Percentiles rank a stretch among this genome's conserved stretches.
Conservation (phyloP, 30 jellyfish, hydroid and myxozoan species). For the Catostylus mosaicus region DNA sequence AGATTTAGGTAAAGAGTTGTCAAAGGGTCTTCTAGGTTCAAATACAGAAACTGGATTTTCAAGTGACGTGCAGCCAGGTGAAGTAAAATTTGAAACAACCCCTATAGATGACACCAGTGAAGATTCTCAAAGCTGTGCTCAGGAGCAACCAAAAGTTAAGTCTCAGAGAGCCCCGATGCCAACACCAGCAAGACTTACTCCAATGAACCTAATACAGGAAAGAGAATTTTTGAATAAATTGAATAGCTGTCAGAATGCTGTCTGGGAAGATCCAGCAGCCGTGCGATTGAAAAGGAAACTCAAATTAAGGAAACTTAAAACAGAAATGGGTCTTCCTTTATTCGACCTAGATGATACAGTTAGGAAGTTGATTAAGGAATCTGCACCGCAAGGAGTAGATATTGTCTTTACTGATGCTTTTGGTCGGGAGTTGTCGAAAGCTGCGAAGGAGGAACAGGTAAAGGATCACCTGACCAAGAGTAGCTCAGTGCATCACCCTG, state of each 20-base stretch:
- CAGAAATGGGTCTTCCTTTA: conserved; percentile 82
- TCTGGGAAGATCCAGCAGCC: conserved; percentile 76
- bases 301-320: conserved; percentile 70
- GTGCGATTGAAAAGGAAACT: conserved; percentile 82
- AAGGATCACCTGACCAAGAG: not conserved
- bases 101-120: conserved; percentile 8
- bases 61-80: not conserved
- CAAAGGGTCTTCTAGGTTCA: conserved; percentile 9
- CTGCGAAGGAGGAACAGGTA: conserved; percentile 23
- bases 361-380: conserved; percentile 27
- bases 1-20: conserved; percentile 51
- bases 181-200: conserved; percentile 21
- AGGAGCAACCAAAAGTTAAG: conserved; percentile 47
- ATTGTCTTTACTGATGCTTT: conserved; percentile 19
- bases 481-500: conserved; percentile 88
- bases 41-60: not conserved
- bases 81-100: conserved; percentile 10
- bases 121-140: conserved; percentile 38
- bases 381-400: conserved; percentile 56
- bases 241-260: conserved; percentile 65
- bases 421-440: conserved; percentile 51
- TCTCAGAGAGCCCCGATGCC: not conserved
- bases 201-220: conserved; percentile 77
- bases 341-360: conserved; percentile 75
- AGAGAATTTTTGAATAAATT: conserved; percentile 64